phyloP scores from a whole-genome alignment of 1,140 invertebrate genomes.

The Nomia melanderi region DNA sequence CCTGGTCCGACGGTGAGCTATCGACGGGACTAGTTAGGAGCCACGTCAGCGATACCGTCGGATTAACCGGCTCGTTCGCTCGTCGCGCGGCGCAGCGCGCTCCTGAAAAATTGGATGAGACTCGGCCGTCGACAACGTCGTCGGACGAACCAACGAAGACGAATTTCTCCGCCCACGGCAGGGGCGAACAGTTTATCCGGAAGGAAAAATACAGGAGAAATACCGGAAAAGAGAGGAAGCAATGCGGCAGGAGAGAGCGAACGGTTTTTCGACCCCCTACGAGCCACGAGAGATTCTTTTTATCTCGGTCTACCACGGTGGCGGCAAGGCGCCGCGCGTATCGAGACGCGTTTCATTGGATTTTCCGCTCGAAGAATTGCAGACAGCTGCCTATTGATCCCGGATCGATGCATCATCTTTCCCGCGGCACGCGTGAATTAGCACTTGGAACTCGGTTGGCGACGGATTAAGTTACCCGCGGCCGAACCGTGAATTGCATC shows the following conservation, averaged over 20 bases:
- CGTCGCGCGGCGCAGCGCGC: constrained; percentile 14
- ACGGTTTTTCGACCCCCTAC: constrained; percentile 16
- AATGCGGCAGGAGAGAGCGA: not conserved
- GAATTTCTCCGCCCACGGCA: constrained; percentile 34
- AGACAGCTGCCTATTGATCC: constrained; percentile 74
- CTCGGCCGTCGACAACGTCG: constrained; percentile 32
- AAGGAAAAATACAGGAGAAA: not conserved
- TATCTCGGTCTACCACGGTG: constrained; percentile 55
- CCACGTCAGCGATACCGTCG: constrained; percentile 56
- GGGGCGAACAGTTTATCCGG: not conserved
- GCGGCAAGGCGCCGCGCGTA: constrained; percentile 71
- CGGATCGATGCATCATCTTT: constrained; percentile 67
- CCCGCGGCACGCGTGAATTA: constrained; percentile 72
- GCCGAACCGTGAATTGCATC: constrained; percentile 58
- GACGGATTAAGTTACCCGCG: constrained; percentile 63
- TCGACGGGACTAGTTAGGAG: constrained; percentile 46
- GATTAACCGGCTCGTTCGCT: constrained; percentile 58
- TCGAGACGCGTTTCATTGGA: constrained; percentile 73
- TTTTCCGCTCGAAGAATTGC: constrained; percentile 73
- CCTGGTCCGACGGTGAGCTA: constrained; percentile 64
- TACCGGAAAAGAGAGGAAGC: not conserved
- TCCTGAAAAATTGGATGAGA: constrained; percentile 65
- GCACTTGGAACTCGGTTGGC: constrained; percentile 50
- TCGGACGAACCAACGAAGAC: constrained; percentile 39
- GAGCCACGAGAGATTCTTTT: constrained; percentile 18